Conservation (phyloP, 2,113 vertebrate species). For the Scortum barcoo region DNA sequence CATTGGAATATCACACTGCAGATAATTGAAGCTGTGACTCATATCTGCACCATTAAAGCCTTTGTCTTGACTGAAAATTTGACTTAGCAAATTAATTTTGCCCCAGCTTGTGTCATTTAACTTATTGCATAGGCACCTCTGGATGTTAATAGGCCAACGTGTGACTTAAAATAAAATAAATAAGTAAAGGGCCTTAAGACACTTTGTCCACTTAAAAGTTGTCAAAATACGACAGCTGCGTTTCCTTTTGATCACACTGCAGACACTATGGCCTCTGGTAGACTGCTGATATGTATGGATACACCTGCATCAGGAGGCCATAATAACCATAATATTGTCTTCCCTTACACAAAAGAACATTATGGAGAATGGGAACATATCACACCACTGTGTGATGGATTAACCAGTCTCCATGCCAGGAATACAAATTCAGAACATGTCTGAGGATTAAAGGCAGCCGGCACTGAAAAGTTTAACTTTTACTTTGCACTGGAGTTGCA, state of each 20-base stretch:
- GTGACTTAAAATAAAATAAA: neutral
- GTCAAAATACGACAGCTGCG: neutral
- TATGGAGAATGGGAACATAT: neutral
- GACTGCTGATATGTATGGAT: neutral
- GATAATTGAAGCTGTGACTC: neutral
- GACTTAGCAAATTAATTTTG: neutral
- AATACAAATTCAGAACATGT: neutral
- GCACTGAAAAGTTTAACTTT: neutral
- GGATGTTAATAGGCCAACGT: neutral
- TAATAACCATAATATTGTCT: neutral
- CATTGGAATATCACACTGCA: neutral
- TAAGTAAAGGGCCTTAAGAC: neutral
- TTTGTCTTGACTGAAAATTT: neutral
- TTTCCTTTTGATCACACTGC: neutral
- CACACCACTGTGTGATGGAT: neutral
- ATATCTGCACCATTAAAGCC: neutral
- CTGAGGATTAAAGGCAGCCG: neutral
- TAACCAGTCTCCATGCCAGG: neutral
- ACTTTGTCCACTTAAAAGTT: no score
- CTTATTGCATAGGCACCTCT: neutral
- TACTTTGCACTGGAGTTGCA: neutral
- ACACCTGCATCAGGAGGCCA: neutral
- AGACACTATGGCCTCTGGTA: neutral
- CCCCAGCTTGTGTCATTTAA: neutral
- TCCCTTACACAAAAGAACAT: no score